phyloP scores from a whole-genome alignment of 2,888 invertebrate species.

The Hyalella azteca region DNA sequence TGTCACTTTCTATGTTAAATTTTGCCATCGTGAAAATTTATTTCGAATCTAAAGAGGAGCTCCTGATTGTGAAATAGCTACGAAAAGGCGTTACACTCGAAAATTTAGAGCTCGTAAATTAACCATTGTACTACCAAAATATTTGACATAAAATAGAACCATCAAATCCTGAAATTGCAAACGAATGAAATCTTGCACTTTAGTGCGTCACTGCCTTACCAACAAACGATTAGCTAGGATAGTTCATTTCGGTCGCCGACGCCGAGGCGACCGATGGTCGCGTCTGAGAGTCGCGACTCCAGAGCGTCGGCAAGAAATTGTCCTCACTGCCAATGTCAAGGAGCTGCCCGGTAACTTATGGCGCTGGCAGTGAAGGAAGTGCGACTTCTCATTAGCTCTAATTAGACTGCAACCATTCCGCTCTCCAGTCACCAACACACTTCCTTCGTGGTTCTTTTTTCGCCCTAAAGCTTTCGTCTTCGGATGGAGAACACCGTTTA shows the following conservation, averaged over 20 bases:
- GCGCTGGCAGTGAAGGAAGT: background rate
- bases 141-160: too few species aligned
- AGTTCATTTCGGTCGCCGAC: background rate
- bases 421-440: background rate
- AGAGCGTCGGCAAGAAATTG: background rate
- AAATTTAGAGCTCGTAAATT: too few species aligned
- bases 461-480: background rate
- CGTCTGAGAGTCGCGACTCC: background rate
- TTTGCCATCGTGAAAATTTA: too few species aligned
- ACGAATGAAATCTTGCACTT: too few species aligned
- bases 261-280: background rate
- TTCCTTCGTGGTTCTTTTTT: background rate
- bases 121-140: too few species aligned
- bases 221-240: too few species aligned
- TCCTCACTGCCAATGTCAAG: background rate
- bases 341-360: conserved; percentile 3
- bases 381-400: conserved; percentile 21
- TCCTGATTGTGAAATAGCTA: too few species aligned
- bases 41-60: too few species aligned
- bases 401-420: background rate
- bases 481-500: background rate
- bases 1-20: too few species aligned
- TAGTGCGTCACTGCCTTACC: too few species aligned
- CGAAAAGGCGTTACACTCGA: too few species aligned
- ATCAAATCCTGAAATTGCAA: too few species aligned